Conservation (phyloP, 2,888 invertebrate genomes). For the Agriopis aurantiaria region DNA sequence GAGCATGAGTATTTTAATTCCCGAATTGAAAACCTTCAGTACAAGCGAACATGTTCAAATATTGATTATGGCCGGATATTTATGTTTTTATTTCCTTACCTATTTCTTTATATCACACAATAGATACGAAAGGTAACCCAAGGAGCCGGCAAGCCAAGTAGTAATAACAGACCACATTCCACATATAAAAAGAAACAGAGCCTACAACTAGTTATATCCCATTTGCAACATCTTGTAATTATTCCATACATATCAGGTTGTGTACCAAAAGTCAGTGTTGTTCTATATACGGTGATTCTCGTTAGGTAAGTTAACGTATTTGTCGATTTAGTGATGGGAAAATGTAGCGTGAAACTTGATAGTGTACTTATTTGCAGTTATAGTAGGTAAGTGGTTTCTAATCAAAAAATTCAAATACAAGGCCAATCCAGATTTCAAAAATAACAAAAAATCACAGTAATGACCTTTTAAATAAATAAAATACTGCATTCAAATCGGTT, state of each 20-base stretch:
- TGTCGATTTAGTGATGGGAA: background rate
- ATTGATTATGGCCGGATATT: background rate
- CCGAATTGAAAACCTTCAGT: background rate
- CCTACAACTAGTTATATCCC: constrained; percentile 53
- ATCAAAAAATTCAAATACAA: too few relatives aligned
- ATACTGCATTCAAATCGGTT: too few relatives aligned
- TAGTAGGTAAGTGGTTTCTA: too few relatives aligned
- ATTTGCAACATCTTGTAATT: constrained; percentile 71
- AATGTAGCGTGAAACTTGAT: background rate
- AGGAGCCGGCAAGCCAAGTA: constrained; percentile 36
- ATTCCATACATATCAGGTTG: constrained; percentile 60
- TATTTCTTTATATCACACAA: constrained; percentile 46
- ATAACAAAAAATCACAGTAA: too few relatives aligned
- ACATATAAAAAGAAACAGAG: constrained; percentile 62
- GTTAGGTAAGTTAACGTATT: background rate
- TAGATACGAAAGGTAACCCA: constrained; percentile 47
- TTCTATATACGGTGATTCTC: constrained; percentile 29
- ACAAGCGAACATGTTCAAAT: background rate
- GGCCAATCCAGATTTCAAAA: too few relatives aligned
- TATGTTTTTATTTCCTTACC: background rate
- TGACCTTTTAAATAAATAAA: too few relatives aligned
- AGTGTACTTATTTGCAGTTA: background rate
- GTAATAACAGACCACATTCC: constrained; percentile 60
- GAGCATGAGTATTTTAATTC: too few relatives aligned
- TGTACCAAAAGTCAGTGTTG: constrained; percentile 3